Conservation (phyloP, 1,140 invertebrate species). For the Holotrichia oblita region DNA sequence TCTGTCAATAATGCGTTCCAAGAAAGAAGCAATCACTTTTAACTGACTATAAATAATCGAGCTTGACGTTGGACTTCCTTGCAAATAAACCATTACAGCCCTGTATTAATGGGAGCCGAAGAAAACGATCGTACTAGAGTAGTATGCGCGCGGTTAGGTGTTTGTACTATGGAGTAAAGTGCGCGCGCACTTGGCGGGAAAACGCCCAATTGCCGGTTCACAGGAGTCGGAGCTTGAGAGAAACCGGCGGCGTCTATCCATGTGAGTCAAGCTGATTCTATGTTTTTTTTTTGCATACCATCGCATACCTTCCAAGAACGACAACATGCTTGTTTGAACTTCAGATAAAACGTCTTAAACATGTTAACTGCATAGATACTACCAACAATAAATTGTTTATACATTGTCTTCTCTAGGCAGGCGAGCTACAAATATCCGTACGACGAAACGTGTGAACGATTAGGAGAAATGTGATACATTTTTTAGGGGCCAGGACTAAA, state of each 20-base stretch:
- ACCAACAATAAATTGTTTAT: neutral
- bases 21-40: too few species aligned
- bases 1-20: neutral
- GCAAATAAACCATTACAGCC: neutral
- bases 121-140: neutral
- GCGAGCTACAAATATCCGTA: neutral
- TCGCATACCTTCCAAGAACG: conserved; percentile 32
- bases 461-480: neutral
- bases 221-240: neutral
- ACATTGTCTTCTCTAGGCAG: neutral
- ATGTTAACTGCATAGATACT: conserved; percentile 4
- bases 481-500: neutral
- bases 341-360: conserved; percentile 2
- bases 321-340: neutral
- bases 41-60: too few species aligned
- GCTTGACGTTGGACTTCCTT: too few species aligned
- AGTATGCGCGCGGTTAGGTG: neutral
- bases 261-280: conserved; percentile 5
- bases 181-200: conserved; percentile 32
- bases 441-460: neutral
- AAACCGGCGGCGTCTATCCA: neutral
- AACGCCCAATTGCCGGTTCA: conserved; percentile 19
- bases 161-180: conserved; percentile 21
- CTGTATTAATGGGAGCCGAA: neutral
- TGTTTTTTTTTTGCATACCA: conserved; percentile 31